Evolutionary conservation across 2,797 vertebrate species (phyloP).

Genomic region (Molossus alvarezi): DNA sequence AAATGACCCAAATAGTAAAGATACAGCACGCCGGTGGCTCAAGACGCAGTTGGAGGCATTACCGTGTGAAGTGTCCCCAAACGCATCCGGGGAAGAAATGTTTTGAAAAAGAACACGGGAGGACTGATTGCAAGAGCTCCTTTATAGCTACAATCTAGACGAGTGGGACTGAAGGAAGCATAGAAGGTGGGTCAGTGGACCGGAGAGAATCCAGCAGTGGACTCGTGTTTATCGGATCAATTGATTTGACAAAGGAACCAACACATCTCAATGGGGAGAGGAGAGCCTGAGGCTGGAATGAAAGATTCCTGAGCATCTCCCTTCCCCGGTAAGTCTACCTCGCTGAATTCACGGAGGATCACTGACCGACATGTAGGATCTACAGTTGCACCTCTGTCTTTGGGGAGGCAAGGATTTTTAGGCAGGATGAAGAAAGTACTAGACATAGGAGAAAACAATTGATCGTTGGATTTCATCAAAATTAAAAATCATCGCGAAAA

Average conservation of each 20-base stretch:
- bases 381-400: neutral
- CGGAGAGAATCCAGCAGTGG: neutral
- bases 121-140: neutral
- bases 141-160: neutral
- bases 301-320: rapidly evolving
- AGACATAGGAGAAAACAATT: neutral
- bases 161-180: neutral
- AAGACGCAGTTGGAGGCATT: neutral
- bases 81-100: too few species aligned
- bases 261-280: neutral
- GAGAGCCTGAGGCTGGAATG: neutral
- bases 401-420: neutral
- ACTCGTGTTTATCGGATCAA: rapidly evolving
- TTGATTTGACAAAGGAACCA: neutral
- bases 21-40: neutral
- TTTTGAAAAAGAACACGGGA: neutral
- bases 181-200: neutral
- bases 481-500: conserved; percentile 11
- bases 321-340: too few species aligned
- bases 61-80: neutral
- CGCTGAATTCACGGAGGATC: neutral
- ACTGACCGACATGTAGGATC: neutral
- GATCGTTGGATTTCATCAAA: neutral
- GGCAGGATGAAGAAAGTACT: neutral
- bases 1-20: neutral